Percentiles rank a stretch among this genome's conserved stretches.
phyloP scores from a whole-genome alignment of 2,888 invertebrate species.

The Lymantria dispar region DNA sequence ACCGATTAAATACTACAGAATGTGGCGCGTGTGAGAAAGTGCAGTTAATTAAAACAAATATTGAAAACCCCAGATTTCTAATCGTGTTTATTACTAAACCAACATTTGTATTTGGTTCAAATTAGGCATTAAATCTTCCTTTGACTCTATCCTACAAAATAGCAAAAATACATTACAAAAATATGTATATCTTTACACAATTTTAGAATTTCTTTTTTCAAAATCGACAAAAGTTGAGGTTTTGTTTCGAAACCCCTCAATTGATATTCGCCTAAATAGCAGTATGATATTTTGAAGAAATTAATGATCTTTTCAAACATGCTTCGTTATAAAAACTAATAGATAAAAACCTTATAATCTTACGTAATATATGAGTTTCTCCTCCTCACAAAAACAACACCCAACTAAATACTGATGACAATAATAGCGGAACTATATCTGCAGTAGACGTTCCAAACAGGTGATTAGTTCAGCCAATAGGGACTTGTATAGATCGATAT shows the following conservation, averaged over 20 bases:
- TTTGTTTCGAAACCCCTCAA: too few relatives aligned
- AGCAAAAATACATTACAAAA: neutral
- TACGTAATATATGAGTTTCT: conserved; percentile 5
- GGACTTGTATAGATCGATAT: conserved; percentile 16
- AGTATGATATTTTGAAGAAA: neutral
- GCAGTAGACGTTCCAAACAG: conserved; percentile 15
- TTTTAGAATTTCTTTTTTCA: neutral
- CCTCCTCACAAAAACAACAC: conserved; percentile 13
- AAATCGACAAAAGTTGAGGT: too few relatives aligned
- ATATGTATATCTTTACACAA: neutral
- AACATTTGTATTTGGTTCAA: too few relatives aligned
- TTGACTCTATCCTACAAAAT: neutral
- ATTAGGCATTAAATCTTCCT: too few relatives aligned
- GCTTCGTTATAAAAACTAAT: neutral
- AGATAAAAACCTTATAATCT: neutral
- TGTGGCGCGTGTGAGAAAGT: too few relatives aligned
- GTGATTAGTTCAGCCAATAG: conserved; percentile 24
- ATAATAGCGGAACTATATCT: conserved; percentile 14
- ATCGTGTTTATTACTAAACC: too few relatives aligned
- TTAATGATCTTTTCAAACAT: neutral
- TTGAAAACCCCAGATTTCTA: too few relatives aligned
- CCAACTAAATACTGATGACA: conserved; percentile 7
- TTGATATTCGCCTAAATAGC: neutral
- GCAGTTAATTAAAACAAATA: too few relatives aligned
- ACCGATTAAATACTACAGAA: too few relatives aligned